A percentile compares a stretch with the other conserved stretches of the same genome.
Conservation (phyloP, 2,797 vertebrate genomes). For the Rhyacichthys aspro region DNA sequence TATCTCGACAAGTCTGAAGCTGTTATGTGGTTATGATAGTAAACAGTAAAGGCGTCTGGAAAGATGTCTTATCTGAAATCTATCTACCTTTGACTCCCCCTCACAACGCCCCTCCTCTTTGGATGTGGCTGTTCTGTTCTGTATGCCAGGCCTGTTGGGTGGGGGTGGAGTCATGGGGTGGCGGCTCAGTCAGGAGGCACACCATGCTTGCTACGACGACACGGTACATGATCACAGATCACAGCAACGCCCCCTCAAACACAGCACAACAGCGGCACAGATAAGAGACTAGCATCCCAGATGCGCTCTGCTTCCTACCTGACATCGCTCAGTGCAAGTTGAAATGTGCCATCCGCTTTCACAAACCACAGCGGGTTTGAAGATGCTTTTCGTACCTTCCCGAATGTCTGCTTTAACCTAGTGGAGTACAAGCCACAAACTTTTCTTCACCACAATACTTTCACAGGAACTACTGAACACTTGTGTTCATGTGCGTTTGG, state of each 20-base stretch:
- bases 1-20: slow-evolving; percentile 78
- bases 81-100: slow-evolving; percentile 67
- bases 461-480: slow-evolving; percentile 43
- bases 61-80: slow-evolving; percentile 77
- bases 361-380: slow-evolving; percentile 63
- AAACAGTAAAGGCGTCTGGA: slow-evolving; percentile 77
- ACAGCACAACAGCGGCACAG: slow-evolving; percentile 67
- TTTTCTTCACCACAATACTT: slow-evolving; percentile 62
- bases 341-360: slow-evolving; percentile 59
- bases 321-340: slow-evolving; percentile 59
- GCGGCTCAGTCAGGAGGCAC: slow-evolving; percentile 71
- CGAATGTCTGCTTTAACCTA: slow-evolving; percentile 47
- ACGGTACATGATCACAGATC: slow-evolving; percentile 77
- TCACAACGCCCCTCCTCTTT: slow-evolving; percentile 43
- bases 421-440: slow-evolving; percentile 60
- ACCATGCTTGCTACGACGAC: slow-evolving; percentile 71
- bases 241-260: slow-evolving; percentile 78
- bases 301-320: slow-evolving; percentile 68
- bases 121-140: slow-evolving; percentile 60
- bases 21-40: slow-evolving; percentile 78
- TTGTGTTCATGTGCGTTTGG: slow-evolving; percentile 20
- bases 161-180: slow-evolving; percentile 66
- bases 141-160: slow-evolving; percentile 55
- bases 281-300: slow-evolving; percentile 69
- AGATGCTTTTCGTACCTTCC: slow-evolving; percentile 56